Percentiles rank a stretch among this genome's conserved stretches.
Evolutionary conservation across 2,888 invertebrate genomes (phyloP).

Genomic region (Phyllotreta striolata): DNA sequence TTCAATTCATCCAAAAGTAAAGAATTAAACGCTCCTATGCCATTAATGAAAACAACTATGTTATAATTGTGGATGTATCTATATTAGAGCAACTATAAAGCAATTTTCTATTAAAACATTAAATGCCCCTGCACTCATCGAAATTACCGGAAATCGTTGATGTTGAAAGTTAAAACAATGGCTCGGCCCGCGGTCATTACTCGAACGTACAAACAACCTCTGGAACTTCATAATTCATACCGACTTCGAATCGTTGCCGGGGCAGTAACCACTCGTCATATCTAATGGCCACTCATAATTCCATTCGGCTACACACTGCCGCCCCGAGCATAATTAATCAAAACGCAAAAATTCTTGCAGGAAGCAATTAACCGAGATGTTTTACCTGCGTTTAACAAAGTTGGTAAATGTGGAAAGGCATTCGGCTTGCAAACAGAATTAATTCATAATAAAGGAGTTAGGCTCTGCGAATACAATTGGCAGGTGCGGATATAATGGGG

Average conservation of each 20-base stretch:
- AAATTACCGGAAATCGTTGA: conserved; percentile 12
- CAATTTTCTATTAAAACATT: no score
- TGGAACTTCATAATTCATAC: conserved; percentile 33
- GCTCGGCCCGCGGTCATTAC: conserved; percentile 20
- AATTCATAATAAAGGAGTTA: conserved; percentile 48
- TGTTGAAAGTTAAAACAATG: conserved; percentile 27
- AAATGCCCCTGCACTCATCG: background rate
- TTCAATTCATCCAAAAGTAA: no score
- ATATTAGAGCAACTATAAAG: no score
- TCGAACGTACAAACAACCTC: conserved; percentile 19
- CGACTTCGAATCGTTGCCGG: conserved; percentile 26
- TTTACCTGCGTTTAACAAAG: conserved; percentile 48
- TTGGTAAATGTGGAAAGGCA: conserved; percentile 46
- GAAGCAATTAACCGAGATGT: conserved; percentile 45
- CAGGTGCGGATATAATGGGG: no score
- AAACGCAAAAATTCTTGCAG: conserved; percentile 40
- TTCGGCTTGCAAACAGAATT: conserved; percentile 53
- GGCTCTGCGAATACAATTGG: no score
- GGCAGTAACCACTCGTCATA: conserved; percentile 31
- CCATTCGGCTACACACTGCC: conserved; percentile 36
- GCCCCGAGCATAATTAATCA: conserved; percentile 38
- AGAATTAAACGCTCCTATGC: no score
- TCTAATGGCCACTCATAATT: conserved; percentile 36
- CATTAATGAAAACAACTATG: no score
- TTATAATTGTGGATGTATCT: no score